Evolutionary conservation across 2,888 invertebrate genomes (phyloP).

Genomic region (Augochlorella aurata): DNA sequence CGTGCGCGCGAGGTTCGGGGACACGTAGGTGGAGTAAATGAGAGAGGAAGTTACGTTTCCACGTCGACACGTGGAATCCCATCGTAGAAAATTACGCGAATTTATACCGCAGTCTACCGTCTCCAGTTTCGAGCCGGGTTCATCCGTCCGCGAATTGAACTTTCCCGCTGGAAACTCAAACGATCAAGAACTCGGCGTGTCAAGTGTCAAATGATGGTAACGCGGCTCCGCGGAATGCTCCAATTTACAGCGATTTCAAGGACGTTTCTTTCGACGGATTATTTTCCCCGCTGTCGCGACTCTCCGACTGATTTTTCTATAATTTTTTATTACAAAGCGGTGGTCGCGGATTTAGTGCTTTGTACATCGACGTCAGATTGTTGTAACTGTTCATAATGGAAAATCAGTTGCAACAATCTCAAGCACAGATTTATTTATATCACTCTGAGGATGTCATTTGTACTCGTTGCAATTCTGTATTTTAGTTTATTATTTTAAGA

Average conservation of each 20-base stretch:
- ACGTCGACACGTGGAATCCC: slow-evolving; percentile 61
- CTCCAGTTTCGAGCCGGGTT: slow-evolving; percentile 42
- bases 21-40: slow-evolving; percentile 37
- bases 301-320: background rate
- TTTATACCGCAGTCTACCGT: slow-evolving; percentile 52
- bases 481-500: too few species aligned
- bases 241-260: slow-evolving; percentile 15
- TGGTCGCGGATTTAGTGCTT: too few species aligned
- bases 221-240: background rate
- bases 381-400: too few species aligned
- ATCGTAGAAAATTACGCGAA: slow-evolving; percentile 64
- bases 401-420: too few species aligned
- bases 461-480: too few species aligned
- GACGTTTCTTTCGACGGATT: background rate
- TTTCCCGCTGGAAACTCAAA: slow-evolving; percentile 30
- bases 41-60: slow-evolving; percentile 43
- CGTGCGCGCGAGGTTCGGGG: slow-evolving; percentile 29
- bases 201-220: slow-evolving; percentile 30
- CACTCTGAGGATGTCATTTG: too few species aligned
- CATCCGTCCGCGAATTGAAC: slow-evolving; percentile 59
- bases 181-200: slow-evolving; percentile 47
- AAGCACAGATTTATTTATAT: too few species aligned
- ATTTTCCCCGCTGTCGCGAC: background rate
- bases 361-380: too few species aligned
- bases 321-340: background rate